Conservation (phyloP, 2,797 vertebrate genomes). For the Eulemur mongoz region DNA sequence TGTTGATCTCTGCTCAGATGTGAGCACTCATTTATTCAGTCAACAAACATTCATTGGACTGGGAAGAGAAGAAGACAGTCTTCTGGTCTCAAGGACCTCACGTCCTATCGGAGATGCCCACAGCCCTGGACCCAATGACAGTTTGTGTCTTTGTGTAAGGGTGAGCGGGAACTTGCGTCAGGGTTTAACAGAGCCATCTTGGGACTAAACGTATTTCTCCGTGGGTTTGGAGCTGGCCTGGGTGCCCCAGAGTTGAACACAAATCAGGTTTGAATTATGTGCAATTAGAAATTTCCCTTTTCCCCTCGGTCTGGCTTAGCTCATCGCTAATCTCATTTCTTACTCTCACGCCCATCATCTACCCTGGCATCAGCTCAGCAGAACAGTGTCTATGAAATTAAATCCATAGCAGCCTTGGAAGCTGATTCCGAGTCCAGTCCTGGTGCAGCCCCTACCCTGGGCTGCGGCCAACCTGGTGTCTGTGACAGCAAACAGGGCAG, state of each 20-base stretch:
- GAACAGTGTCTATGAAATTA: constrained; percentile 34
- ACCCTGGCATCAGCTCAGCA: constrained; percentile 1
- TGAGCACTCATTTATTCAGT: neutral
- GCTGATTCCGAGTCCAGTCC: neutral
- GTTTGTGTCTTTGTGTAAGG: neutral
- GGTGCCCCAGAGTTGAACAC: neutral
- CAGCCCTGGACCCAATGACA: neutral
- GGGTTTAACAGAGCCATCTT: neutral
- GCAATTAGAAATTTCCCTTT: neutral
- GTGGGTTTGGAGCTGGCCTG: neutral
- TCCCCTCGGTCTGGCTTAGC: neutral
- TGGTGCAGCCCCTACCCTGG: neutral
- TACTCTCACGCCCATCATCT: neutral
- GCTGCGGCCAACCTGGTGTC: neutral
- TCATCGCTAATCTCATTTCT: constrained; percentile 32
- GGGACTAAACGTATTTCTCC: neutral
- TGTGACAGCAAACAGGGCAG: neutral
- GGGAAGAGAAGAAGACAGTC: neutral
- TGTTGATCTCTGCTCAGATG: neutral
- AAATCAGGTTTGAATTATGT: neutral
- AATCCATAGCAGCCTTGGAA: constrained; percentile 23
- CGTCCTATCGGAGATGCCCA: no score
- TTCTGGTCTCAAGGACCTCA: neutral
- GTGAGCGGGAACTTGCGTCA: neutral
- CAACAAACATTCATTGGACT: neutral